phyloP scores from a whole-genome alignment of 2,888 invertebrate species.

The Bellardia bayeri region DNA sequence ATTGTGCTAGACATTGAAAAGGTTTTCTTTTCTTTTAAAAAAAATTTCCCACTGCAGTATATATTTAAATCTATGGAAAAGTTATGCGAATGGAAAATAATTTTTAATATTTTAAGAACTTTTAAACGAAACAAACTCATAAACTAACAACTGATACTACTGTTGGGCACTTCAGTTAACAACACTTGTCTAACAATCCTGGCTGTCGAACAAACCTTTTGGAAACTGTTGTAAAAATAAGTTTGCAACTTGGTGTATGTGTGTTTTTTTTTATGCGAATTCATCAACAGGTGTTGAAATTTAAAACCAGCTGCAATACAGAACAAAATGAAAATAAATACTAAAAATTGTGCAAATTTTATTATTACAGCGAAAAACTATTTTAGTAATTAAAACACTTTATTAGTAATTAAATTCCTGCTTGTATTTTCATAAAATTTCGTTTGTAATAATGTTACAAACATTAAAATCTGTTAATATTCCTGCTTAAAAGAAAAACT shows the following conservation, averaged over 20 bases:
- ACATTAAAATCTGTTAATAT: neutral
- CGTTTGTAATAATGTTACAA: conserved; percentile 30
- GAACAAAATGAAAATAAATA: neutral
- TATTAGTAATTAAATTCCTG: neutral
- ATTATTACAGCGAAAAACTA: neutral
- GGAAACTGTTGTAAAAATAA: neutral
- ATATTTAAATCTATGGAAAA: neutral
- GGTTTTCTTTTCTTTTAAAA: neutral
- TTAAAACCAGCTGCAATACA: neutral
- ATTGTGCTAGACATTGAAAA: conserved; percentile 13
- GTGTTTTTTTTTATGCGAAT: neutral
- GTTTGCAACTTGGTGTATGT: neutral
- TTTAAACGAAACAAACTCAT: neutral
- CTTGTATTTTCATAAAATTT: neutral
- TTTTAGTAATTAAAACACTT: conserved; percentile 14
- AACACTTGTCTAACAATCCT: neutral
- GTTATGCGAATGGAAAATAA: conserved; percentile 17
- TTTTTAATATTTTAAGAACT: conserved; percentile 11
- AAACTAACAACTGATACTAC: neutral
- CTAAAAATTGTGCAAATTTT: conserved; percentile 54
- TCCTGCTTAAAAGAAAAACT: neutral
- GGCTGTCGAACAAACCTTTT: conserved; percentile 16
- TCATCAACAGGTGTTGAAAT: conserved; percentile 36
- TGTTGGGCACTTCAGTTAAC: neutral
- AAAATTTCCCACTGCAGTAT: neutral